phyloP scores from a whole-genome alignment of 2,797 vertebrate genomes.

The Eutrigla gurnardus region DNA sequence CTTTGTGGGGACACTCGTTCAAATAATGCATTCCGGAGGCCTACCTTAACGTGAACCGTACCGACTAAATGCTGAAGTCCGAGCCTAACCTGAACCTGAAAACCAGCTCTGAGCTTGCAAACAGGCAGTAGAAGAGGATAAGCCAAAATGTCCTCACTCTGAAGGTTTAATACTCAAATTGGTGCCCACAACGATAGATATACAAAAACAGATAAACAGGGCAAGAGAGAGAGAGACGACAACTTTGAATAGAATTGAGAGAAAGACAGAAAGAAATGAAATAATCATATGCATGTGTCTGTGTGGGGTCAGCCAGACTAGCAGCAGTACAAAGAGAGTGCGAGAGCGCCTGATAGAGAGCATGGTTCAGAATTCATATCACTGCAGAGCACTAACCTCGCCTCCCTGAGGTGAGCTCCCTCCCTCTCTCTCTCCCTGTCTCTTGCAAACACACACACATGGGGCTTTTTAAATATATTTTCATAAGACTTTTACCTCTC shows the following conservation, averaged over 20 bases:
- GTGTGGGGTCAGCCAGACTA: slow-evolving; percentile 28
- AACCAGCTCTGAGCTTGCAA: neutral
- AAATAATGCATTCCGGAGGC: neutral
- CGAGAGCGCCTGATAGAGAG: slow-evolving; percentile 26
- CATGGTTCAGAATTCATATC: slow-evolving; percentile 42
- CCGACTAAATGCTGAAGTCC: neutral
- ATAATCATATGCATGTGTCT: slow-evolving; percentile 31
- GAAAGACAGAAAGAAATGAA: neutral
- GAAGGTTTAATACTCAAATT: neutral
- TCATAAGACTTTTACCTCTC: no score
- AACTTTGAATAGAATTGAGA: no score
- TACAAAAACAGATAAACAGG: neutral
- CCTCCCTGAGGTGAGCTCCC: slow-evolving; percentile 10
- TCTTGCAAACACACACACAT: neutral
- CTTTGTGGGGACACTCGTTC: neutral
- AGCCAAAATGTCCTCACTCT: neutral
- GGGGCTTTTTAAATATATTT: no score
- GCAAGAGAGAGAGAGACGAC: neutral
- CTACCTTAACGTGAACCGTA: neutral
- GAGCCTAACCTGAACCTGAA: neutral
- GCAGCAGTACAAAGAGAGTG: slow-evolving; percentile 28
- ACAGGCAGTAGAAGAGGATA: neutral
- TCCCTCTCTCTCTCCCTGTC: neutral
- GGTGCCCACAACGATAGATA: neutral
- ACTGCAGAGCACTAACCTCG: slow-evolving; percentile 26